Conservation (phyloP, 2,113 vertebrate species). For the Heterocephalus glaber region DNA sequence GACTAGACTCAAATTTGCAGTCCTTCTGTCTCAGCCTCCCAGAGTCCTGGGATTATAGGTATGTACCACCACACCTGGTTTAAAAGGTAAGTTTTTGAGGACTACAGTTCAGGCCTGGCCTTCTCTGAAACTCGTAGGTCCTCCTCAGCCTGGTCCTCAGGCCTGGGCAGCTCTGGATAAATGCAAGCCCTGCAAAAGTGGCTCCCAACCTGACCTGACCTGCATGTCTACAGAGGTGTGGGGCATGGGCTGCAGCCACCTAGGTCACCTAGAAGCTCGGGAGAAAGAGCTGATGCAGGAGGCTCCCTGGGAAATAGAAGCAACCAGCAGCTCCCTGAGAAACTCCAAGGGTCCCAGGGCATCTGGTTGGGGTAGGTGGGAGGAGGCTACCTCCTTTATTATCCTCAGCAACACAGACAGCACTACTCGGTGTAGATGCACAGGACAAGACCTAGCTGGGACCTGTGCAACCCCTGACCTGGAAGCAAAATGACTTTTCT, state of each 20-base stretch:
- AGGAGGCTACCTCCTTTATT: background rate
- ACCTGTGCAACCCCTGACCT: background rate
- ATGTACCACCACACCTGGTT: background rate
- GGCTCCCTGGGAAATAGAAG: background rate
- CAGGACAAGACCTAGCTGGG: background rate
- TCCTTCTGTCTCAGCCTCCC: background rate
- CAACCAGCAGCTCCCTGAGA: background rate
- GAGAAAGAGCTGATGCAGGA: background rate
- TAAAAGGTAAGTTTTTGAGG: background rate
- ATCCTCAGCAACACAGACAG: background rate
- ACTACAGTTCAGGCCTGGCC: background rate
- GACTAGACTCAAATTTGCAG: background rate
- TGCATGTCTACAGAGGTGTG: accelerated
- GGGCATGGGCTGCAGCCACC: background rate
- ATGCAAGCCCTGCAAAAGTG: background rate
- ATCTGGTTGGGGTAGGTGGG: too few relatives aligned
- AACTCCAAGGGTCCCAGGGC: background rate
- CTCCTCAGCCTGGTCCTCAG: background rate
- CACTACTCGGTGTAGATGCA: too few relatives aligned
- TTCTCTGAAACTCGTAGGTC: background rate
- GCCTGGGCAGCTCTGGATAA: background rate
- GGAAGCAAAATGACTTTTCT: background rate
- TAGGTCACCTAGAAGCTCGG: background rate
- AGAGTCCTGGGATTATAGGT: background rate
- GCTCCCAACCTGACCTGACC: background rate